Percentiles rank a stretch among this genome's conserved stretches.
Evolutionary conservation across 1,140 invertebrate species (phyloP).

Genomic region (Harpegnathos saltator): DNA sequence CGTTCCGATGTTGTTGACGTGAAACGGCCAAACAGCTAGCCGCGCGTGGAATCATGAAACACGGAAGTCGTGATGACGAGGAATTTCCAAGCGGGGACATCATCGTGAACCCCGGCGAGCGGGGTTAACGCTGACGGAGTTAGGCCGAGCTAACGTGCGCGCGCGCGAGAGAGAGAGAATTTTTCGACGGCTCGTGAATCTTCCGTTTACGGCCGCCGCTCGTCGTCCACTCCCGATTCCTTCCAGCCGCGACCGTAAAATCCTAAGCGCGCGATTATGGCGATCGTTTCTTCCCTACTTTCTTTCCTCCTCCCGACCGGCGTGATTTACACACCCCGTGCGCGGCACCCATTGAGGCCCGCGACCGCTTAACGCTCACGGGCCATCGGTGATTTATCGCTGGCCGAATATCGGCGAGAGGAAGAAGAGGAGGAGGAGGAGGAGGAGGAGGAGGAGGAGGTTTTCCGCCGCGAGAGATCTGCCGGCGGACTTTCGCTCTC

Average conservation of each 20-base stretch:
- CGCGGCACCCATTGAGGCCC: constrained; percentile 20
- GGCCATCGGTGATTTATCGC: constrained; percentile 54
- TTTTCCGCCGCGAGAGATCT: constrained; percentile 52
- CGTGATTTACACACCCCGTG: constrained; percentile 57
- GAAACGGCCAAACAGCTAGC: not conserved
- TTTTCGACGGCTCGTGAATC: constrained; percentile 7
- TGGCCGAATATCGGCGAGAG: constrained; percentile 46
- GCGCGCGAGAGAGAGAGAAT: too few species aligned
- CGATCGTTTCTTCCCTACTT: constrained; percentile 17
- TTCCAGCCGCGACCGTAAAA: constrained; percentile 42
- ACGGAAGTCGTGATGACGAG: not conserved
- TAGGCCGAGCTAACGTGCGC: not conserved
- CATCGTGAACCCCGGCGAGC: not conserved
- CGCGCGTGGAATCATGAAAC: not conserved
- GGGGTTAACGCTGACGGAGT: not conserved
- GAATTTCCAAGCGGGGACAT: not conserved
- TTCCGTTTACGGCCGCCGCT: constrained; percentile 25
- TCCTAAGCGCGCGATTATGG: constrained; percentile 42
- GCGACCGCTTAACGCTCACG: constrained; percentile 44
- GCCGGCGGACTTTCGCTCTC: constrained; percentile 46
- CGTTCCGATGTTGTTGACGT: not conserved
- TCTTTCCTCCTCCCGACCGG: not conserved
- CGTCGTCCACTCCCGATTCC: constrained; percentile 33
- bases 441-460: too few species aligned
- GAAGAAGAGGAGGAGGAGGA: too few species aligned